phyloP scores from a whole-genome alignment of 2,113 vertebrate genomes.

The Microtus montanus region DNA sequence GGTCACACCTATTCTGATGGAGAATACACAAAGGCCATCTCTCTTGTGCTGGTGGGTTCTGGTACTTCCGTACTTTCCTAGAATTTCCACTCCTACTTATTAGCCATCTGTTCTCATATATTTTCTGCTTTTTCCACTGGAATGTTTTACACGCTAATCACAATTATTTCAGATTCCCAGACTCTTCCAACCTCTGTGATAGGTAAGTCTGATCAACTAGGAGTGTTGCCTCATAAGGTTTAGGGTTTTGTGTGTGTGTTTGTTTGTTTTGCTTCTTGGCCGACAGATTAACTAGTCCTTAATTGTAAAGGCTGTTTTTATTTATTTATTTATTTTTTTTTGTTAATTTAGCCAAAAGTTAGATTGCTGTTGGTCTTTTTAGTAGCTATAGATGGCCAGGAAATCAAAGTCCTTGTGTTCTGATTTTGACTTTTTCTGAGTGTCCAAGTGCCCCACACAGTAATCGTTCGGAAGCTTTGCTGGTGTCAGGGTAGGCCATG shows the following conservation, averaged over 20 bases:
- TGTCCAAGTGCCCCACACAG: neutral
- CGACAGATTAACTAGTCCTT: neutral
- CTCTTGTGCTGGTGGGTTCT: neutral
- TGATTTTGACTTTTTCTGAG: neutral
- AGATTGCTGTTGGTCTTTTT: neutral
- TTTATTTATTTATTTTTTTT: no score
- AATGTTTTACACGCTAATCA: neutral
- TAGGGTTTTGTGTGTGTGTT: neutral
- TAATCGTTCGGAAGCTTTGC: neutral
- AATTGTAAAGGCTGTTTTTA: neutral
- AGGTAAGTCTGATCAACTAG: neutral
- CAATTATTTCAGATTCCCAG: constrained; percentile 39
- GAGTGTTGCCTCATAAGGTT: neutral
- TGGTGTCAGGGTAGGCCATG: neutral
- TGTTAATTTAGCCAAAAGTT: neutral
- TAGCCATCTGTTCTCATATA: neutral
- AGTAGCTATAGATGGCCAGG: neutral
- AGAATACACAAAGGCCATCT: neutral
- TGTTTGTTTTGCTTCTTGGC: neutral
- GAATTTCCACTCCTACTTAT: neutral
- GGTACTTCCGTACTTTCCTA: neutral
- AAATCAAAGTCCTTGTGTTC: neutral
- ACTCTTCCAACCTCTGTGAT: neutral
- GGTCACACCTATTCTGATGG: neutral
- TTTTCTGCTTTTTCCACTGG: neutral